phyloP scores from a whole-genome alignment of 2,113 vertebrate genomes.

The Lipophrys pholis region DNA sequence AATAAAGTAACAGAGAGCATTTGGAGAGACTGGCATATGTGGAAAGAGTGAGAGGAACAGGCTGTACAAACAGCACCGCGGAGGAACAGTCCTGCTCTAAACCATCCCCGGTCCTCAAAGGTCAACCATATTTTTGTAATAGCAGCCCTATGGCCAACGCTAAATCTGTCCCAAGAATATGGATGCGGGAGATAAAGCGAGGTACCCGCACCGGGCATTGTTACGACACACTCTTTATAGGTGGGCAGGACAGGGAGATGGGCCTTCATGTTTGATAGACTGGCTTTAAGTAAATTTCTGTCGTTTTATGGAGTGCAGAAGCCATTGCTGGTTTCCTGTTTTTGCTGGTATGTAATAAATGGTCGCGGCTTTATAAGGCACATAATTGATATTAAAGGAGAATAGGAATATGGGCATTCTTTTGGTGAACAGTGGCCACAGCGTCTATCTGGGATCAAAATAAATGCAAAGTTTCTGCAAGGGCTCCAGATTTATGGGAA shows the following conservation, averaged over 20 bases:
- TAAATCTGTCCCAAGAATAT: constrained; percentile 76
- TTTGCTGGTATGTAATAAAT: too few relatives aligned
- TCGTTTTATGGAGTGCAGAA: constrained; percentile 28
- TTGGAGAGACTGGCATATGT: constrained; percentile 92
- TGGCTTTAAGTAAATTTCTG: constrained; percentile 52
- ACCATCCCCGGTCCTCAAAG: constrained; percentile 73
- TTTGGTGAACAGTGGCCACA: too few relatives aligned
- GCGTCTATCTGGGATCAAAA: too few relatives aligned
- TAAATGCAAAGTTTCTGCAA: too few relatives aligned
- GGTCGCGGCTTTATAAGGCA: too few relatives aligned
- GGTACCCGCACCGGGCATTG: constrained; percentile 33
- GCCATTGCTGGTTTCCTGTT: neutral
- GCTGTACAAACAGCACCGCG: constrained; percentile 66
- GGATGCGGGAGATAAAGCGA: constrained; percentile 54
- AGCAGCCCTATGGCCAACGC: constrained; percentile 70
- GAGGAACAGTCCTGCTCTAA: constrained; percentile 55
- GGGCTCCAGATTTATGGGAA: too few relatives aligned
- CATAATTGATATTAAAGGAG: too few relatives aligned
- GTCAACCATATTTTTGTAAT: constrained; percentile 84
- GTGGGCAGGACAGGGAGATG: constrained; percentile 41
- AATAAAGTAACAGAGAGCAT: constrained; percentile 92
- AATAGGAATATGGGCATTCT: too few relatives aligned
- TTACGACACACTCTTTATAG: constrained; percentile 65
- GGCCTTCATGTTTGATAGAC: constrained; percentile 52
- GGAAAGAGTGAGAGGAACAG: constrained; percentile 76